These are phyloP conservation scores for Lepus townsendii DNA, from an alignment of 2,797 vertebrate species.

Conservation along the genomic window DNA sequence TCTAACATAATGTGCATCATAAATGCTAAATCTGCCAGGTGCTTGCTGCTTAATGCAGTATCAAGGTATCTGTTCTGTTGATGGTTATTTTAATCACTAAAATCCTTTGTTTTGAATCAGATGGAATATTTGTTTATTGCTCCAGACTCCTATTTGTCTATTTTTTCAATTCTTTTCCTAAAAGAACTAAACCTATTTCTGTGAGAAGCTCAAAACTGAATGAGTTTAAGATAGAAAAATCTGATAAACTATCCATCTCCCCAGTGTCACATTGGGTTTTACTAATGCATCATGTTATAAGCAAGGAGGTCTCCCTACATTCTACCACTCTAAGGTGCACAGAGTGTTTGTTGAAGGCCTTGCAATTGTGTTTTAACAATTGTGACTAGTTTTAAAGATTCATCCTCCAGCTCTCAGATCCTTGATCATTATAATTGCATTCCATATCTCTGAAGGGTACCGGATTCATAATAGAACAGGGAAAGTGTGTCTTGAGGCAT, in stretches of 20 bases:
- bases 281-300: background rate
- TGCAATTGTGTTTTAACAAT: slow-evolving; percentile 70
- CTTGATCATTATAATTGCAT: slow-evolving; percentile 85
- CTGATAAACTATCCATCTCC: slow-evolving; percentile 25
- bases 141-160: background rate
- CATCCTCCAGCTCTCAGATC: slow-evolving; percentile 78
- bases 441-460: slow-evolving; percentile 78
- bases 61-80: slow-evolving; percentile 5
- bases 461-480: slow-evolving; percentile 80
- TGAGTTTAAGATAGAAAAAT: slow-evolving; percentile 63
- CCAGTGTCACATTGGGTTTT: background rate
- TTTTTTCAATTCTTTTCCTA: slow-evolving; percentile 54
- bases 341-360: slow-evolving; percentile 72
- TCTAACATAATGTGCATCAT: background rate
- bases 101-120: slow-evolving; percentile 63
- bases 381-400: slow-evolving; percentile 80
- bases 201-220: slow-evolving; percentile 56
- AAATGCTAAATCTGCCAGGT: background rate
- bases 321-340: slow-evolving; percentile 31
- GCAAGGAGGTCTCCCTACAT: background rate
- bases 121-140: slow-evolving; percentile 41
- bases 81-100: slow-evolving; percentile 44
- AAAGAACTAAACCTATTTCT: slow-evolving; percentile 64
- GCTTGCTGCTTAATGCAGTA: slow-evolving; percentile 7
- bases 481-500: slow-evolving; percentile 82